Evolutionary conservation across 2,888 invertebrate genomes (phyloP), one percentile per base, ranked within the genome.

Genomic region (Muscina levida): DNA sequence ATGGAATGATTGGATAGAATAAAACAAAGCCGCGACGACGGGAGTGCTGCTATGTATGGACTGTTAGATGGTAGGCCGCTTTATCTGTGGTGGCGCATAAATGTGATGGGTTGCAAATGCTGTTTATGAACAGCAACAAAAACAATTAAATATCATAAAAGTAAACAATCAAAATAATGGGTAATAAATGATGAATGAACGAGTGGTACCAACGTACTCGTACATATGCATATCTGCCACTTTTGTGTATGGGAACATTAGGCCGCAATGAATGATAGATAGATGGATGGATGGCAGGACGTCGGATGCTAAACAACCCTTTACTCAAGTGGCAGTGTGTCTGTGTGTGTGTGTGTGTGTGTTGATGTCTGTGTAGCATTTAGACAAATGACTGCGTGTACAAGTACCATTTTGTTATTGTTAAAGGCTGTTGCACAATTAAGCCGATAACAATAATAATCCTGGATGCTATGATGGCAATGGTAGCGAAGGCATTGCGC

Each of bases 371-470:
- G 31, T 42, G 56, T 68, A 72, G 62, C 66, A 70, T 73, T 80
- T 80, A 70, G 73, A 81, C 77, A 74, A 81, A 81, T 81, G 74
- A 77, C 62, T 81, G 81, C 77, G 81, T 75, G 71, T 72, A 48
- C 56, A 77, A 74, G 77, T 67, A 81, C 24, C 53, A 65, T 72
- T 77, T 77, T 81, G 73, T 81, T 81, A 77, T 75, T 79, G 80
- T 81, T 68, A 74, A 77, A 81, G 71, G 77, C 81, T 81, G 81
- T 81, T 81, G 81, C 81, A 81, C 81, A 81, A 77, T 81, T 81
- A 81, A 77, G 77, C 74, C 77, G 81, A 77, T 81, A 80, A 80
- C 72, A 76, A 66, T 70, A 77, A 72, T 81, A 81, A 74, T 77
- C 74, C 81, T 74, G 48, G 66, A 74, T 42, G 62, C 39, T 62